A percentile compares a stretch with the other conserved stretches of the same genome.
Evolutionary conservation across 2,797 vertebrate genomes (phyloP).

Genomic region (Danio albolineatus): DNA sequence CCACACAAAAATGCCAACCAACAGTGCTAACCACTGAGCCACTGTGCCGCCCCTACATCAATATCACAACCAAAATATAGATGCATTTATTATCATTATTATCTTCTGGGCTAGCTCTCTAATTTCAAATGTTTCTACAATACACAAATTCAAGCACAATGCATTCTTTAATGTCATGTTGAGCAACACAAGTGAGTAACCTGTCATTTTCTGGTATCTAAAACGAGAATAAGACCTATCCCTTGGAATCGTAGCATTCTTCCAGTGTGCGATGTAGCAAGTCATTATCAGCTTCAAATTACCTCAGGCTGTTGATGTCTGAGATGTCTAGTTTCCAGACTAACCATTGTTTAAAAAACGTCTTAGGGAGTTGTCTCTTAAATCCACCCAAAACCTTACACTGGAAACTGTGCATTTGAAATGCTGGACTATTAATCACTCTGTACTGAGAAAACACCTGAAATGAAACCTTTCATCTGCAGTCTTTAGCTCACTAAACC

Average conservation of each 20-base stretch:
- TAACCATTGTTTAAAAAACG: conserved; percentile 11
- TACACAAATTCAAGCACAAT: not conserved
- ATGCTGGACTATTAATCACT: not conserved
- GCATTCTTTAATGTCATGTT: not conserved
- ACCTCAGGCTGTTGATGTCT: conserved; percentile 13
- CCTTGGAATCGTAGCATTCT: not conserved
- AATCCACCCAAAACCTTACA: conserved; percentile 24
- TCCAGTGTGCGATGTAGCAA: not conserved
- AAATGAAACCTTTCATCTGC: not conserved
- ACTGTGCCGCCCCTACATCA: not conserved
- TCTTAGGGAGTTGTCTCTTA: conserved; percentile 43
- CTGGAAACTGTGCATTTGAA: not conserved
- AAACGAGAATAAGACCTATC: not conserved
- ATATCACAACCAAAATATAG: not conserved
- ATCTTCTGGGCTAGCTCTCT: not conserved
- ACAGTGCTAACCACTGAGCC: too few species aligned
- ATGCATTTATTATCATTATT: too few species aligned
- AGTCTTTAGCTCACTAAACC: not conserved
- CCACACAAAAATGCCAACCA: too few species aligned
- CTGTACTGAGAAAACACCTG: conserved; percentile 6
- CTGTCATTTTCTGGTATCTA: not conserved
- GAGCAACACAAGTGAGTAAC: not conserved
- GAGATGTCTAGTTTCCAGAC: conserved; percentile 3
- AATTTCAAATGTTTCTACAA: not conserved
- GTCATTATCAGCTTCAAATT: not conserved